These are phyloP conservation scores for Cirrhinus mrigala DNA, from an alignment of 2,797 vertebrate genomes.

Conservation along the genomic window DNA sequence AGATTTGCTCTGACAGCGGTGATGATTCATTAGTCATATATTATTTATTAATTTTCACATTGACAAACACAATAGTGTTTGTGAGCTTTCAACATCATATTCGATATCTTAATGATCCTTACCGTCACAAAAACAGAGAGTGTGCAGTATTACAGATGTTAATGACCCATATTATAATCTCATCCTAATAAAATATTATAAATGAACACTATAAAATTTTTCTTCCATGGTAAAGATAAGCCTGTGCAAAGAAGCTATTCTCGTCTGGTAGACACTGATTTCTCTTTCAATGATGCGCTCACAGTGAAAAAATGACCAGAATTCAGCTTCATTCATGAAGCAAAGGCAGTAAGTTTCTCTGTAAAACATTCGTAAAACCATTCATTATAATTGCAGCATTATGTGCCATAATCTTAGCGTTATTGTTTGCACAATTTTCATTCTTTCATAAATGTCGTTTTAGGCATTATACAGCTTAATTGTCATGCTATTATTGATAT, in stretches of 20 bases:
- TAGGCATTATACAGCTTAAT: neutral
- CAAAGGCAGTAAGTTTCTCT: neutral
- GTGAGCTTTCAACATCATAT: neutral
- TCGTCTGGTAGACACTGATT: too few species aligned
- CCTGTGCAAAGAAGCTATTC: neutral
- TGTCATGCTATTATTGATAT: neutral
- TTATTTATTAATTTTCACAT: neutral
- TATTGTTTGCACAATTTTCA: neutral
- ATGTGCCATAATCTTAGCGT: neutral
- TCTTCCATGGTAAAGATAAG: slow-evolving; percentile 14
- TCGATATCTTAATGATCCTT: slow-evolving; percentile 15
- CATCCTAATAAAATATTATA: slow-evolving; percentile 17
- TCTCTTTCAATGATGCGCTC: neutral
- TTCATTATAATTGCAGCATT: neutral
- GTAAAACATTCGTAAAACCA: neutral
- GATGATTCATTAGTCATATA: slow-evolving; percentile 5
- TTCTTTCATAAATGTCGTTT: neutral
- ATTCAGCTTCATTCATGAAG: neutral
- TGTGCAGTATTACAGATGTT: slow-evolving; percentile 1
- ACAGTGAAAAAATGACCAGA: neutral
- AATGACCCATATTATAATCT: slow-evolving; percentile 28
- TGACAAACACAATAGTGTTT: neutral
- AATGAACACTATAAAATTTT: slow-evolving; percentile 8
- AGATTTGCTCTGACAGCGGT: neutral
- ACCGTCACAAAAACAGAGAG: neutral